These are phyloP conservation scores for Heliconius ismenius DNA, from an alignment of 2,888 invertebrate genomes.

Conservation along the genomic window DNA sequence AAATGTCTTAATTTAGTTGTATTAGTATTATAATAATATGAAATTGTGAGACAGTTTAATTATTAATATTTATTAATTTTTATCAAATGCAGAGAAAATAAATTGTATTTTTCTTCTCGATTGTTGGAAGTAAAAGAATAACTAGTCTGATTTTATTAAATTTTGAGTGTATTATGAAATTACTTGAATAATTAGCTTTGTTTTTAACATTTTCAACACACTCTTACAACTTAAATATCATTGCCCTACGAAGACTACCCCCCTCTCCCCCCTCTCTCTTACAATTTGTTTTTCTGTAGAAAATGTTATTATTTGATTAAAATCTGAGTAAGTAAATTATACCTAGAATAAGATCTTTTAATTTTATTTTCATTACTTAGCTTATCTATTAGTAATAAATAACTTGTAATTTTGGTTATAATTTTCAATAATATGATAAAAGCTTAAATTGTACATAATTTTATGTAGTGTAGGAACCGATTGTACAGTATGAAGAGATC, in stretches of 20 bases:
- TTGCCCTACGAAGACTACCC: too few relatives aligned
- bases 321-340: neutral
- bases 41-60: too few relatives aligned
- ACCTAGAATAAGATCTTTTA: neutral
- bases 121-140: neutral
- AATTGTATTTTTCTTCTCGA: neutral
- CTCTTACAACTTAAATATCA: too few relatives aligned
- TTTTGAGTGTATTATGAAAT: neutral
- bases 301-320: conserved; percentile 1
- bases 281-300: neutral
- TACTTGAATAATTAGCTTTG: neutral
- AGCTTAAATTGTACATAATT: neutral
- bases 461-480: too few relatives aligned
- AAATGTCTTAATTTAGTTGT: conserved; percentile 30
- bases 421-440: neutral
- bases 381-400: neutral
- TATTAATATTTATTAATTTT: too few relatives aligned
- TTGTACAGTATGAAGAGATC: too few relatives aligned
- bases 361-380: neutral
- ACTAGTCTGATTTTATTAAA: too few relatives aligned
- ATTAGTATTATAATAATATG: neutral
- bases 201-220: neutral
- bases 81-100: neutral
- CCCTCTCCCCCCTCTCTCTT: too few relatives aligned
- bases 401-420: too few relatives aligned